Conservation (phyloP, 2,797 vertebrate genomes). For the Scolopax rusticola region DNA sequence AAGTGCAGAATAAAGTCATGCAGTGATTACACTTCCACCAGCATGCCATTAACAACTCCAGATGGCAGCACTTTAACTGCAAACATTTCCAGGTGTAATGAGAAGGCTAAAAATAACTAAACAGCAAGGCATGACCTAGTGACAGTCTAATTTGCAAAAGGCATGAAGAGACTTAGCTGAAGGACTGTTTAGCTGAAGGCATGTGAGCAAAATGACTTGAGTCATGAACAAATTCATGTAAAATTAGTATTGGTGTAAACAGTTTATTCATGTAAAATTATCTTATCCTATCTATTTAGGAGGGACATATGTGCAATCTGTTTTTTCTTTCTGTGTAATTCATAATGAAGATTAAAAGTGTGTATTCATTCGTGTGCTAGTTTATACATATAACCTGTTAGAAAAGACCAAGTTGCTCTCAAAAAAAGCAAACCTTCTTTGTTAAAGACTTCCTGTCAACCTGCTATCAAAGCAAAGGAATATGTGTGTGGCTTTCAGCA, state of each 20-base stretch:
- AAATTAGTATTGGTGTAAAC: not conserved
- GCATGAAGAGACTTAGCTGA: not conserved
- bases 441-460: not conserved
- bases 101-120: slow-evolving; percentile 67
- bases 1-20: slow-evolving; percentile 62
- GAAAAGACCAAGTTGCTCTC: not conserved
- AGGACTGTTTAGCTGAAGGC: not conserved
- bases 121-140: slow-evolving; percentile 53
- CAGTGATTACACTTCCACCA: slow-evolving; percentile 68
- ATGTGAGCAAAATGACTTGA: not conserved
- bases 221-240: not conserved
- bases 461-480: not conserved
- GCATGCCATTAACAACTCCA: slow-evolving; percentile 74
- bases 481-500: not conserved
- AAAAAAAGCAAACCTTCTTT: not conserved
- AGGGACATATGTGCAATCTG: not conserved
- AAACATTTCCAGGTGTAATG: slow-evolving; percentile 69
- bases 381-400: not conserved
- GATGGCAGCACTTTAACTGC: slow-evolving; percentile 70
- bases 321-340: not conserved
- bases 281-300: not conserved
- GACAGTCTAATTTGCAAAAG: slow-evolving; percentile 53
- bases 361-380: not conserved
- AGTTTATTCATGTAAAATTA: too few relatives aligned
- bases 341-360: not conserved